A percentile compares a stretch with the other conserved stretches of the same genome.
These are phyloP conservation scores for Oreortyx pictus DNA, from an alignment of 2,797 vertebrate genomes.

Conservation along the genomic window DNA sequence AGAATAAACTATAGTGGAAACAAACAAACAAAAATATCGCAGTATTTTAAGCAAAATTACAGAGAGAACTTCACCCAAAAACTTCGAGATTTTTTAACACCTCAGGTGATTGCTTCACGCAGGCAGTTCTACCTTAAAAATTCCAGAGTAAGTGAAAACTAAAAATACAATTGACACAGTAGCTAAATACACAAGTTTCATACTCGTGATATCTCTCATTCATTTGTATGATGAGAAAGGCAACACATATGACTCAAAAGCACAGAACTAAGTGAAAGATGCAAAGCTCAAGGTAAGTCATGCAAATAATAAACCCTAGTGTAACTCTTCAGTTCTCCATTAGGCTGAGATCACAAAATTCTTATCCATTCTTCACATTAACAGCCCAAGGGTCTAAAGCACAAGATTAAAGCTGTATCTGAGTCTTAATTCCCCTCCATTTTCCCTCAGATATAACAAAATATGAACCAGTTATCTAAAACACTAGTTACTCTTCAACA, in stretches of 20 bases:
- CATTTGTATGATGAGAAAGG: not conserved
- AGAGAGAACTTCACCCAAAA: not conserved
- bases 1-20: not conserved
- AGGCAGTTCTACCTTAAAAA: not conserved
- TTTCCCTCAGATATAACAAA: not conserved
- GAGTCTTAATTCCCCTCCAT: not conserved
- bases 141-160: slow-evolving; percentile 30
- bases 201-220: not conserved
- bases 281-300: not conserved
- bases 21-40: not conserved
- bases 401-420: not conserved
- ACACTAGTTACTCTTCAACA: not conserved
- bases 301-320: not conserved
- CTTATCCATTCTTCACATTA: not conserved
- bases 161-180: slow-evolving; percentile 23
- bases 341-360: not conserved
- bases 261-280: not conserved
- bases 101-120: not conserved
- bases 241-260: not conserved
- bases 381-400: not conserved
- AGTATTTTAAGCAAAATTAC: accelerated
- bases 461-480: not conserved
- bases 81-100: not conserved
- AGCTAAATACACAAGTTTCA: slow-evolving; percentile 5
- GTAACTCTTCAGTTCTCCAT: slow-evolving; percentile 25